phyloP scores from a whole-genome alignment of 2,888 invertebrate genomes.

The Drosophila pseudotakahashii region DNA sequence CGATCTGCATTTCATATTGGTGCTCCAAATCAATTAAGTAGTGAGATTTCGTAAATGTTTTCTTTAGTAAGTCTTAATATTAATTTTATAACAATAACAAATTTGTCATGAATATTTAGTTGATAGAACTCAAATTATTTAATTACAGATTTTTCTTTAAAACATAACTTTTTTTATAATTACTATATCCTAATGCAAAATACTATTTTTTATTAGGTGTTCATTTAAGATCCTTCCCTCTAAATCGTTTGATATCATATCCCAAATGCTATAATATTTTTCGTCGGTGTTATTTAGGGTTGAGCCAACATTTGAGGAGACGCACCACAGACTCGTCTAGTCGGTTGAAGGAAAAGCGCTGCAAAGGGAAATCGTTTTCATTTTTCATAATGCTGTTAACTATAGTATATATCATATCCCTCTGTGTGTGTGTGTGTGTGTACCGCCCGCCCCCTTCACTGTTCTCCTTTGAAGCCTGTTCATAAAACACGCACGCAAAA shows the following conservation, averaged over 20 bases:
- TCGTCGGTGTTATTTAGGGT: constrained; percentile 25
- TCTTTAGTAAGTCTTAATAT: too few relatives aligned
- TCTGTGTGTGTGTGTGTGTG: constrained; percentile 19
- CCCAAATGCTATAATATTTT: not conserved
- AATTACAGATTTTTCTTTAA: too few relatives aligned
- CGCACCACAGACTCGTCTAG: constrained; percentile 70
- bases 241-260: not conserved
- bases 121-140: too few relatives aligned
- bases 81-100: too few relatives aligned
- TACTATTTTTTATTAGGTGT: too few relatives aligned
- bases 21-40: too few relatives aligned
- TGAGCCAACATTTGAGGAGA: constrained; percentile 16
- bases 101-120: too few relatives aligned
- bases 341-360: constrained; percentile 12
- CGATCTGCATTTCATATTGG: too few relatives aligned
- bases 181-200: too few relatives aligned
- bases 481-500: constrained; percentile 63
- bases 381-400: constrained; percentile 75
- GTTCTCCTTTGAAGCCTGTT: constrained; percentile 26
- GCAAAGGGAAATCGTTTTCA: constrained; percentile 56
- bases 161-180: too few relatives aligned
- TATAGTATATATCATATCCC: constrained; percentile 42
- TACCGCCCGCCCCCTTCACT: not conserved
- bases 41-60: too few relatives aligned
- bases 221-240: too few relatives aligned